Evolutionary conservation across 2,888 invertebrate species (phyloP).

Genomic region (Drosophila neotestacea): DNA sequence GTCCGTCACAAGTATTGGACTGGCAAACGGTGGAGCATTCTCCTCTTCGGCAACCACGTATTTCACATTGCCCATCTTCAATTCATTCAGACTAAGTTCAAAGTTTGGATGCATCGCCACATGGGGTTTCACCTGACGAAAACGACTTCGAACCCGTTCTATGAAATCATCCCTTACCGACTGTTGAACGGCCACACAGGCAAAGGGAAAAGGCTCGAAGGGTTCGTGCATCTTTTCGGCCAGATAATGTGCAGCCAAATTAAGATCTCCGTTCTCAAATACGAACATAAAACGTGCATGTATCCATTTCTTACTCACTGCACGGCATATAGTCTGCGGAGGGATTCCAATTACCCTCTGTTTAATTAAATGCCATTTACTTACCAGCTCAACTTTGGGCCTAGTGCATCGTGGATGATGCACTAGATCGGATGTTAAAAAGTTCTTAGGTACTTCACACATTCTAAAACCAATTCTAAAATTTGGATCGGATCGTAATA

Average conservation of each 20-base stretch:
- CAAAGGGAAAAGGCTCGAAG: conserved; percentile 63
- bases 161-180: conserved; percentile 72
- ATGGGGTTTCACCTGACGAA: conserved; percentile 63
- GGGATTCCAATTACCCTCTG: background rate
- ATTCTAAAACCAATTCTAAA: conserved; percentile 31
- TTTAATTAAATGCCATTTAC: background rate
- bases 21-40: conserved; percentile 51
- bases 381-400: conserved; percentile 12
- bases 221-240: conserved; percentile 75
- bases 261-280: conserved; percentile 77
- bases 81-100: conserved; percentile 37
- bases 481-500: conserved; percentile 35
- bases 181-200: conserved; percentile 79
- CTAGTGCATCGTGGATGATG: conserved; percentile 34
- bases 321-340: background rate
- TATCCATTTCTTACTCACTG: conserved; percentile 35
- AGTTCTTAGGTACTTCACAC: conserved; percentile 45
- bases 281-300: conserved; percentile 73
- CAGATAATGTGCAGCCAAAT: conserved; percentile 76
- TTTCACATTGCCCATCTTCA: conserved; percentile 51
- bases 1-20: conserved; percentile 73
- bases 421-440: conserved; percentile 58
- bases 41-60: conserved; percentile 53
- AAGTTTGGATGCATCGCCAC: conserved; percentile 52
- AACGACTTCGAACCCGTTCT: conserved; percentile 58